phyloP scores from a whole-genome alignment of 2,113 vertebrate genomes.

The Calidris pygmaea region DNA sequence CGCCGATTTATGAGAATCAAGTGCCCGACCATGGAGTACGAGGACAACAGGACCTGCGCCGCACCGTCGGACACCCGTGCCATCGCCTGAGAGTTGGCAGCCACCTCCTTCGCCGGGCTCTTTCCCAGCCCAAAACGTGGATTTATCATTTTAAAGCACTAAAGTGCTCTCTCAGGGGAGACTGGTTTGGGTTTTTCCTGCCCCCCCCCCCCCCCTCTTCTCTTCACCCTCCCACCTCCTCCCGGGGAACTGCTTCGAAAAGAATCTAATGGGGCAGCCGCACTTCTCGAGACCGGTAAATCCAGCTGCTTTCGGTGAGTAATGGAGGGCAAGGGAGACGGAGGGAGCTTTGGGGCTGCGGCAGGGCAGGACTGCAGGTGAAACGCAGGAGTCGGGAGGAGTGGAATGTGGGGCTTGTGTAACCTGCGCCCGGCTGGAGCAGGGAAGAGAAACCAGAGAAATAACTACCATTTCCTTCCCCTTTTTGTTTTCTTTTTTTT shows the following conservation, averaged over 20 bases:
- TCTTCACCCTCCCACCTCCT: not conserved
- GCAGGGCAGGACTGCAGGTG: constrained; percentile 47
- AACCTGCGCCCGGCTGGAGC: not conserved
- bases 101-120: not conserved
- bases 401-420: constrained; percentile 46
- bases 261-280: constrained; percentile 76
- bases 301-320: constrained; percentile 78
- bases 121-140: not conserved
- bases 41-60: not conserved
- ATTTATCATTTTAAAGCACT: constrained; percentile 22
- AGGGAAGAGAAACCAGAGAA: not conserved
- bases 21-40: constrained; percentile 62
- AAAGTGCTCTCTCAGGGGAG: not conserved
- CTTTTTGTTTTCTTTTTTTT: not conserved
- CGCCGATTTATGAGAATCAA: constrained; percentile 74
- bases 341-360: not conserved
- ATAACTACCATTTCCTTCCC: not conserved
- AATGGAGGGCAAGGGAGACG: constrained; percentile 50
- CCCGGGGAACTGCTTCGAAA: constrained; percentile 57
- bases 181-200: not conserved
- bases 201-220: too few relatives aligned
- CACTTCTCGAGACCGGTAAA: constrained; percentile 78
- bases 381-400: not conserved
- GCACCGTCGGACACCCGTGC: not conserved
- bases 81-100: not conserved